Base-by-base conservation (phyloP, 2,797 vertebrate species). In the Argentina silus region DNA sequence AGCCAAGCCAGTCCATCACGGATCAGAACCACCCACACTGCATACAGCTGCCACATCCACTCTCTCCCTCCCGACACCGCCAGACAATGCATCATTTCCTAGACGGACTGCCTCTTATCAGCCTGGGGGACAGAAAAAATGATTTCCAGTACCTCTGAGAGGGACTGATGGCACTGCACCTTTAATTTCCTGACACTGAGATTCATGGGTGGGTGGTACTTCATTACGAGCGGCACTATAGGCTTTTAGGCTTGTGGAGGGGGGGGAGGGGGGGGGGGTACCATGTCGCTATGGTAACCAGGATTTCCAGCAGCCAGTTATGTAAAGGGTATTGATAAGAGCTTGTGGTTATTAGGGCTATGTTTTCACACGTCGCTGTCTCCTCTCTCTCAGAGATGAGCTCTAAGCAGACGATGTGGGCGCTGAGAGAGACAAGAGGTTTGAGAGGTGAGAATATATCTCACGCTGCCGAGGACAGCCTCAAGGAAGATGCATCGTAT, bases 271-370 rank as follows among this genome's bases (percentile, higher is more conserved):
- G 4, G 27, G 84, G 83, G 86, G 90, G 86, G 83, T 79, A 86
- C 79, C 63, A 74, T 83, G 92, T 93, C 76, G 77, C 93, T 83
- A 94, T 93, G 91, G 93, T 82, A 92, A 94, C 88, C 80, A 86
- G 81, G 76, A 61, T 83, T 85, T 86, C 78, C 74, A 86, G 80
- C 76, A 80, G 81, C 72, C 79, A 80, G 87, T 87, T 88, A 87
- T 86, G 82, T 82, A 90, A 84, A 90, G 84, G 76, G 85, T 87
- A 90, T 88, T 82, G 89, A 91, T 88, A 84, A 88, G 85, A 83
- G 86, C 77, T 36, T 56, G 51, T 78, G 82, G 81, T 82, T 86
- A 85, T 86, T 82, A 83, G 21, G 27, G 74, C 76, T 82, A 77
- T 86, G 72, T 82, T 87, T 88, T 78, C 69, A 83, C 70, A 84